phyloP scores from a whole-genome alignment of 2,888 invertebrate species.

The Napeogenes inachia region DNA sequence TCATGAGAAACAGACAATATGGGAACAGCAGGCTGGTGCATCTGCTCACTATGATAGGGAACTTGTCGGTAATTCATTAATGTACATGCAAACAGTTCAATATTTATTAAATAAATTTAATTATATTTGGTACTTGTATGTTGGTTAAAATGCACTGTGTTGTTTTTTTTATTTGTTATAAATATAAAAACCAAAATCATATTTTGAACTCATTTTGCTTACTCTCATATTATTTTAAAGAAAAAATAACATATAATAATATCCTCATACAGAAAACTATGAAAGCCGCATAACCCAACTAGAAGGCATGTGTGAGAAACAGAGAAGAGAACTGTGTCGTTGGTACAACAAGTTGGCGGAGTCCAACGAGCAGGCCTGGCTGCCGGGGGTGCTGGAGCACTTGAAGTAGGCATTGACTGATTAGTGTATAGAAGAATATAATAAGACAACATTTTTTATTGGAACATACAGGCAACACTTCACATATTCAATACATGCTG shows the following conservation, averaged over 20 bases:
- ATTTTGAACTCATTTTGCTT: too few relatives aligned
- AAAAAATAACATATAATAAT: neutral
- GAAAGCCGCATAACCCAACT: conserved; percentile 65
- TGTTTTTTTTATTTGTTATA: too few relatives aligned
- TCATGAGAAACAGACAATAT: conserved; percentile 68
- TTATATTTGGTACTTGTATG: neutral
- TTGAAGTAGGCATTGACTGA: conserved; percentile 46
- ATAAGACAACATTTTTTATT: neutral
- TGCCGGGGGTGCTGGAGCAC: conserved; percentile 63
- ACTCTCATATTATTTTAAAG: neutral
- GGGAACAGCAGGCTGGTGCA: conserved; percentile 68
- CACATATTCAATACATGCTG: neutral
- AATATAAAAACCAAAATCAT: too few relatives aligned
- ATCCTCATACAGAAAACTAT: conserved; percentile 52
- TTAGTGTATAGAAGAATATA: neutral
- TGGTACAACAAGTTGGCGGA: conserved; percentile 64
- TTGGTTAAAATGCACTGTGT: too few relatives aligned
- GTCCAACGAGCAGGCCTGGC: conserved; percentile 56
- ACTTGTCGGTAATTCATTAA: conserved; percentile 49
- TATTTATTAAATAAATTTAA: neutral
- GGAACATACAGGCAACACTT: neutral
- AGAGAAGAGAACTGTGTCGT: conserved; percentile 57
- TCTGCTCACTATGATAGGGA: conserved; percentile 63
- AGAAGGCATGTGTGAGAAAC: conserved; percentile 60
- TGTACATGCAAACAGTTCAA: neutral